These are phyloP conservation scores for Drosophila tani DNA, from an alignment of 1,140 invertebrate species.

Conservation along the genomic window DNA sequence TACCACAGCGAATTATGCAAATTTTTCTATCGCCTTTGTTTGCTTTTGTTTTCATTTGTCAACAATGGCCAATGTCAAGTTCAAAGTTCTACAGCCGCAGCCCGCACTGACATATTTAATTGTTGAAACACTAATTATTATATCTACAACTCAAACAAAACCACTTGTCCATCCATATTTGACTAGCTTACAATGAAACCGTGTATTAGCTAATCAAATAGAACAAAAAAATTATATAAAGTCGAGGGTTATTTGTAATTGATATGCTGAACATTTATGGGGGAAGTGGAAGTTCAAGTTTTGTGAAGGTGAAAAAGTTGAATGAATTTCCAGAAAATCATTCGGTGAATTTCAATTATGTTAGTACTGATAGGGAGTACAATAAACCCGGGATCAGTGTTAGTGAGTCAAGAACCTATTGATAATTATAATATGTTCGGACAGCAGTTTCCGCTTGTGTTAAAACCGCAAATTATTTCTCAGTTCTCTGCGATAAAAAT, in stretches of 20 bases:
- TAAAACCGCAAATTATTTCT: slow-evolving; percentile 27
- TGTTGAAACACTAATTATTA: slow-evolving; percentile 45
- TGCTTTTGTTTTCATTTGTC: slow-evolving; percentile 33
- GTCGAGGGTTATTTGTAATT: slow-evolving; percentile 41
- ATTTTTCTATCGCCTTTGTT: slow-evolving; percentile 41
- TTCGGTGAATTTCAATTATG: slow-evolving; percentile 23
- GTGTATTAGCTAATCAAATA: slow-evolving; percentile 9
- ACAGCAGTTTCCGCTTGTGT: slow-evolving; percentile 25
- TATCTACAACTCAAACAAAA: not conserved
- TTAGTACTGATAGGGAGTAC: slow-evolving; percentile 11
- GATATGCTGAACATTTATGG: slow-evolving; percentile 27
- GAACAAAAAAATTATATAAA: slow-evolving; percentile 9
- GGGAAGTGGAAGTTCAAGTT: slow-evolving; percentile 24
- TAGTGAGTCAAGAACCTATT: slow-evolving; percentile 28
- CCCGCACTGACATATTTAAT: slow-evolving; percentile 54
- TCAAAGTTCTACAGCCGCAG: slow-evolving; percentile 46
- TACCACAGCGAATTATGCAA: slow-evolving; percentile 40
- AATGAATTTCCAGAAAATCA: slow-evolving; percentile 29
- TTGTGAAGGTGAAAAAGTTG: slow-evolving; percentile 27
- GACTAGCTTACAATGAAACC: slow-evolving; percentile 10
- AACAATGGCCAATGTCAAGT: slow-evolving; percentile 67
- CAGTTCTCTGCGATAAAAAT: slow-evolving; percentile 16
- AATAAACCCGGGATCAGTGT: slow-evolving; percentile 22
- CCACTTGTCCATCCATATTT: slow-evolving; percentile 16
- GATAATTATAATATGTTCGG: slow-evolving; percentile 24